A percentile compares a stretch with the other conserved stretches of the same genome.
Evolutionary conservation across 2,888 invertebrate genomes (phyloP).

Genomic region (Ormyrus thymus): DNA sequence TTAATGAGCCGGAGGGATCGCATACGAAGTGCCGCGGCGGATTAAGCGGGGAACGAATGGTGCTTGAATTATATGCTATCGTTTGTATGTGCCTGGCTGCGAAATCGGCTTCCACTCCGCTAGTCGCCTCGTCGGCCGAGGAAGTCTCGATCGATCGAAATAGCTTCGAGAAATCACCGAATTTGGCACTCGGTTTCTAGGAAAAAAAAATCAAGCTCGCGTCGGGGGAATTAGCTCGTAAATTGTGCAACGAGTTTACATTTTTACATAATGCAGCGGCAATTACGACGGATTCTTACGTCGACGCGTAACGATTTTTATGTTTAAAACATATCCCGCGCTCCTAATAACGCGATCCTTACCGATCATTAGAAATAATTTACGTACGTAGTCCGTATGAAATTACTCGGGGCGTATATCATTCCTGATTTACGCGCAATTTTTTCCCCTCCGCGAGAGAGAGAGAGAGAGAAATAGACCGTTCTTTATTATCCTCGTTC

Average conservation of each 20-base stretch:
- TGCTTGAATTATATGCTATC: conserved; percentile 31
- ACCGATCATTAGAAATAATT: conserved; percentile 48
- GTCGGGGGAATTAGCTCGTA: no score
- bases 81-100: conserved; percentile 25
- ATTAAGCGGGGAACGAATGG: conserved; percentile 18
- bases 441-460: conserved; percentile 10
- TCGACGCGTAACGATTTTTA: no score
- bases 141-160: no score
- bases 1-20: conserved; percentile 42
- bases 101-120: conserved; percentile 30
- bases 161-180: no score
- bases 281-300: no score
- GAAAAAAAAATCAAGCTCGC: no score
- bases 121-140: neutral
- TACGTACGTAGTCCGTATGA: conserved; percentile 19
- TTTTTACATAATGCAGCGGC: no score
- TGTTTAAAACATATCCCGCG: no score
- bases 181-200: no score
- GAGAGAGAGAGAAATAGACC: conserved; percentile 14
- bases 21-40: conserved; percentile 4
- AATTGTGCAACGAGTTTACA: no score
- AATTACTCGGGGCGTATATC: conserved; percentile 37
- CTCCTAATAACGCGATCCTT: no score
- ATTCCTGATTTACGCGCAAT: conserved; percentile 45
- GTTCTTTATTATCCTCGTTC: conserved; percentile 45